A percentile compares a stretch with the other conserved stretches of the same genome.
Conservation (phyloP, 1,140 invertebrate species). For the Musca domestica region DNA sequence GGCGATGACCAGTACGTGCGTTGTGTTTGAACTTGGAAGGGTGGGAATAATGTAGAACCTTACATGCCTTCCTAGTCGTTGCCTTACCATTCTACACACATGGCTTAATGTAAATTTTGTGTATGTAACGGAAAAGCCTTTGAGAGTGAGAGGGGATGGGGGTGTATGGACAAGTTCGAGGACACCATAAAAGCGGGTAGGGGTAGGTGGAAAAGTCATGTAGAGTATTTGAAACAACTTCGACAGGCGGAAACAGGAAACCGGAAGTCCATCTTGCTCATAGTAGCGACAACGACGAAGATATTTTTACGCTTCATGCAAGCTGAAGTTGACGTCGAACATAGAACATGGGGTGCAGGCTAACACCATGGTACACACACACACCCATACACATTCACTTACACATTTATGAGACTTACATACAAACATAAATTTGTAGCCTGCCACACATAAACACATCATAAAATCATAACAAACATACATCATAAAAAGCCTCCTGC, state of each 20-base stretch:
- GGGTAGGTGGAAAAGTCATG: background rate
- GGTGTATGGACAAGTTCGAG: background rate
- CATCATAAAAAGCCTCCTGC: constrained; percentile 6
- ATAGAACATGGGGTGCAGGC: background rate
- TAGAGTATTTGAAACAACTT: constrained; percentile 41
- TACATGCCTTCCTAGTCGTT: background rate
- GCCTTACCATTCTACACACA: background rate
- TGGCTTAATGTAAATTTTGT: too few species aligned
- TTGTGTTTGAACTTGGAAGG: too few species aligned
- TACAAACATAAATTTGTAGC: background rate
- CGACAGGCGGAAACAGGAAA: constrained; percentile 54
- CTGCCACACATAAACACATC: background rate
- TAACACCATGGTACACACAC: background rate
- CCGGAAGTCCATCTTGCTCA: constrained; percentile 54
- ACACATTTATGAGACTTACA: background rate
- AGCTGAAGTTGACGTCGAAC: constrained; percentile 5
- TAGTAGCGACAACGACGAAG: constrained; percentile 35
- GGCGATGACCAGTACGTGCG: too few species aligned
- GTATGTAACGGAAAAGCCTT: background rate
- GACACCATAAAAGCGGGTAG: background rate
- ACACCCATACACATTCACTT: background rate
- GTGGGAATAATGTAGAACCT: too few species aligned
- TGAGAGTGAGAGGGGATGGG: background rate
- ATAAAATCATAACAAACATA: constrained; percentile 15
- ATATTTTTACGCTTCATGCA: constrained; percentile 27